Conservation (phyloP, 2,797 vertebrate species). For the Eutrigla gurnardus region DNA sequence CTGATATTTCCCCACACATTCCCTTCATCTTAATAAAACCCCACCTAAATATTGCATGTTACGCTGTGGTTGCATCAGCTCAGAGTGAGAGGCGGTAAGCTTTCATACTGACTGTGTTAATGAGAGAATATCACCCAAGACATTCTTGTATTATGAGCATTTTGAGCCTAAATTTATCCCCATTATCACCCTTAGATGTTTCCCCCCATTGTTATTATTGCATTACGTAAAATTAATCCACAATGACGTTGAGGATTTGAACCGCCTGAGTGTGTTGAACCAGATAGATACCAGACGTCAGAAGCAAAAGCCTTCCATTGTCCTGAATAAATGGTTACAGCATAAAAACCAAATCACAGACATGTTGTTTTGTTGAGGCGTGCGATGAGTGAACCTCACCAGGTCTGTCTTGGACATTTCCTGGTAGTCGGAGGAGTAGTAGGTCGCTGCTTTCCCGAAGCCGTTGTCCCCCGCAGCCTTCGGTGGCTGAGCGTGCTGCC, state of each 20-base stretch:
- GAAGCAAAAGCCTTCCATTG: background rate
- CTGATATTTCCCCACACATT: too few relatives aligned
- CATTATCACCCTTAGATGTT: background rate
- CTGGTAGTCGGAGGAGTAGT: slow-evolving; percentile 89
- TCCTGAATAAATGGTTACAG: background rate
- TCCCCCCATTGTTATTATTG: too few relatives aligned
- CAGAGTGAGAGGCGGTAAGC: background rate
- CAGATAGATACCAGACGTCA: background rate
- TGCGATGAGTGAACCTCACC: slow-evolving; percentile 78
- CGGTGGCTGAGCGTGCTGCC: slow-evolving; percentile 92
- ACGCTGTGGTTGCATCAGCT: background rate
- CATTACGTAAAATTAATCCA: background rate
- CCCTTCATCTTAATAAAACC: background rate
- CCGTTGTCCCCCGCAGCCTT: slow-evolving; percentile 80
- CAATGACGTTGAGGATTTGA: background rate
- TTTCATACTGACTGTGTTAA: background rate
- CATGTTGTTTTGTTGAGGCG: background rate
- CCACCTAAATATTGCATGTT: background rate
- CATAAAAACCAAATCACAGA: background rate
- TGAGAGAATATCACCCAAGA: background rate
- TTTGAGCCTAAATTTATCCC: background rate
- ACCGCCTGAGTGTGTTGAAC: background rate
- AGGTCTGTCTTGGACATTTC: slow-evolving; percentile 90
- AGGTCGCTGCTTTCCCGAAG: slow-evolving; percentile 79
- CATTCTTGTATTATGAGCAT: background rate